Evolutionary conservation across 2,113 vertebrate genomes (phyloP).

Genomic region (Oryctolagus cuniculus): mOryCun1.1 NC_091432.1:114214001-114214500

Average conservation of each 20-base stretch:
- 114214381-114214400: background rate
- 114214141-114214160: background rate
- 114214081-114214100: too few relatives aligned
- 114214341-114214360: background rate
- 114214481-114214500: background rate
- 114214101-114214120: background rate
- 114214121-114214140: background rate
- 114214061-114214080: too few relatives aligned
- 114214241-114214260: background rate
- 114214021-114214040: too few relatives aligned
- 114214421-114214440: background rate
- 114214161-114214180: background rate
- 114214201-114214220: background rate
- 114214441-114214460: background rate
- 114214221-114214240: background rate
- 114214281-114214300: background rate
- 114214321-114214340: background rate
- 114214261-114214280: background rate
- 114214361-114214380: background rate
- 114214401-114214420: slow-evolving; percentile 19
- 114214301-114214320: background rate
- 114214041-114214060: too few relatives aligned
- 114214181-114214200: background rate
- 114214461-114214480: background rate
- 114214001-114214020: too few relatives aligned